Evolutionary conservation across 2,888 invertebrate species (phyloP).

Genomic region (Drosophila prolongata): DNA sequence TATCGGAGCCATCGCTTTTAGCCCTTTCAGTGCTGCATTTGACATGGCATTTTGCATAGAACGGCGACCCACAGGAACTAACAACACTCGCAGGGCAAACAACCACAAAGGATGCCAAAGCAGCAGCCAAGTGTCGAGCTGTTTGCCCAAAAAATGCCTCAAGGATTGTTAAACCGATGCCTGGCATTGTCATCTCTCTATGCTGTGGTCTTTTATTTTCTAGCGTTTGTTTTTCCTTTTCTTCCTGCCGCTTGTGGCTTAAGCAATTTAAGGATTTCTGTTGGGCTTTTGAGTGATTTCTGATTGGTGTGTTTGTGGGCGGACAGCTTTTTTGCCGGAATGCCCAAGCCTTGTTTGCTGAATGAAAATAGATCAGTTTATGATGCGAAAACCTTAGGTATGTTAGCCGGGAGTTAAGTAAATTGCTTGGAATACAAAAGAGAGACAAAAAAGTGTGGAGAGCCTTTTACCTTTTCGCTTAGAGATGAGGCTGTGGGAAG

Average conservation of each 20-base stretch:
- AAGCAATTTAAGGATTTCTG: constrained; percentile 46
- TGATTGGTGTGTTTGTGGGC: constrained; percentile 16
- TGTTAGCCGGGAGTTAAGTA: constrained; percentile 20
- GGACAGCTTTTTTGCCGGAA: constrained; percentile 1
- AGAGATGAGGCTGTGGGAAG: not conserved
- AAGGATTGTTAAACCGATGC: constrained; percentile 36
- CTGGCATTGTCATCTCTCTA: constrained; percentile 45
- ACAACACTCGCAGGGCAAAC: constrained; percentile 31
- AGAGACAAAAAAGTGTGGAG: not conserved
- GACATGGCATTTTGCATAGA: constrained; percentile 59
- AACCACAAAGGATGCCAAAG: constrained; percentile 57
- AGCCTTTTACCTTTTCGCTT: not conserved
- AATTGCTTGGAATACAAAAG: constrained; percentile 22
- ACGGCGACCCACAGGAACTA: constrained; percentile 39
- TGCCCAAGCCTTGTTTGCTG: constrained; percentile 11
- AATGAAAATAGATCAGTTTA: constrained; percentile 36
- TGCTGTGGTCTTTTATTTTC: constrained; percentile 24
- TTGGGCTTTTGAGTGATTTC: constrained; percentile 39
- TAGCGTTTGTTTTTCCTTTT: constrained; percentile 19
- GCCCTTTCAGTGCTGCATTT: constrained; percentile 54
- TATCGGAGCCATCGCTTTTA: constrained; percentile 13
- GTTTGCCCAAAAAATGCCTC: constrained; percentile 57
- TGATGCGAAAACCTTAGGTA: constrained; percentile 17
- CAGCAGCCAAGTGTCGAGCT: constrained; percentile 65
- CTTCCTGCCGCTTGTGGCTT: constrained; percentile 25